Evolutionary conservation across 2,888 invertebrate species (phyloP).

Genomic region (Drosophila limbata): DNA sequence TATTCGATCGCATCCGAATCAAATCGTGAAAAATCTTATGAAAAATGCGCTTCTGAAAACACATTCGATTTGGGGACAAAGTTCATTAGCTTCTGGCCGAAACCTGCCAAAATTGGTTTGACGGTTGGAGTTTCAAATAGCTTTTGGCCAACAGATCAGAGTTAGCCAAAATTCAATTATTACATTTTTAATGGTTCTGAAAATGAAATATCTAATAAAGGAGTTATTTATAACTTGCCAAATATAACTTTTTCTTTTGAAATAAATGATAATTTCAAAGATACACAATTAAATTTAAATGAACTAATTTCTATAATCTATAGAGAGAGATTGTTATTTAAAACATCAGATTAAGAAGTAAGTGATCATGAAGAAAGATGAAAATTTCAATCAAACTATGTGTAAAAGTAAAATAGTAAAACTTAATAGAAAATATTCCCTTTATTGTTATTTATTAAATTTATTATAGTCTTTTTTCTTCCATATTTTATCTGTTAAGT

Average conservation of each 20-base stretch:
- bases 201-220: not conserved
- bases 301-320: not conserved
- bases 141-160: constrained; percentile 34
- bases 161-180: constrained; percentile 58
- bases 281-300: not conserved
- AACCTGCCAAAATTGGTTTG: constrained; percentile 33
- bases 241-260: not conserved
- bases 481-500: not conserved
- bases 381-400: no score
- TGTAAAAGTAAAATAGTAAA: no score
- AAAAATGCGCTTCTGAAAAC: constrained; percentile 55
- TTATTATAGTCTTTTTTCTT: not conserved
- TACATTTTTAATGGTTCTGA: constrained; percentile 14
- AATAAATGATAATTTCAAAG: not conserved
- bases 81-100: constrained; percentile 39
- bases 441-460: no score
- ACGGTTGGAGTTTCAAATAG: constrained; percentile 8
- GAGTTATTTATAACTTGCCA: not conserved
- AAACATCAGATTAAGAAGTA: no score
- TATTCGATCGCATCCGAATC: constrained; percentile 36
- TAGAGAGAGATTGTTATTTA: no score
- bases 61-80: constrained; percentile 41
- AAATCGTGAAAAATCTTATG: constrained; percentile 48
- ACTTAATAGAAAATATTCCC: no score
- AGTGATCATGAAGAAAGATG: no score